Evolutionary conservation across 2,888 invertebrate species (phyloP), one percentile per base, ranked within the genome.

Genomic region (Scrobipalpa costella): DNA sequence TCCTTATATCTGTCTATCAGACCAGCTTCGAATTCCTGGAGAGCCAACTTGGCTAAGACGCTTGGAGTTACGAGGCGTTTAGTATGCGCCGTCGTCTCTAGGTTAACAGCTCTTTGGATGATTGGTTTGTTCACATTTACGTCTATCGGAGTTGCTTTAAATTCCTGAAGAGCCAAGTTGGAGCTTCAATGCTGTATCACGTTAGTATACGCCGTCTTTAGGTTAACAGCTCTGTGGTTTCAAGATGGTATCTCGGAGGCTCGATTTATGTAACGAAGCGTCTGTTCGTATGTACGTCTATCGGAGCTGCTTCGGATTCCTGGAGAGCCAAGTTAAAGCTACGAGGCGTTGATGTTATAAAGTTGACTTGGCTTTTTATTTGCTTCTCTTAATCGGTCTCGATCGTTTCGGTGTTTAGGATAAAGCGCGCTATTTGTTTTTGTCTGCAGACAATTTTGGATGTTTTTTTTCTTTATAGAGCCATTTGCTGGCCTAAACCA

Each of bases 181-280:
- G 27, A 27, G 27, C 27, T 27, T 3, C 27, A 27, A 3, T 9
- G 11, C 13, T 13, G 3, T 13, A 40, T 40, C 13, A 13, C 0
- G 1, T 44, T 5, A 15, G n/a, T 44, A 44, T 15, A 0, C n/a
- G n/a, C 44, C 1, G 44, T 44, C 44, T 44, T n/a, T 44, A n/a
- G 15, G n/a, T 15, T 15, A 44, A 1, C 44, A 44, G 44, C 1
- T 44, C 44, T 44, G 44, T 44, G 44, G n/a, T 44, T 15, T 44
- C 7, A 44, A 77, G 84, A 83, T 81, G 70, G 64, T 81, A 83
- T 84, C 83, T 69, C 64, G 66, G 60, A 17, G 68, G 65, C 70
- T 71, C 72, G 75, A 83, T 84, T 84, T 84, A 82, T 81, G 77
- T 79, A 74, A 81, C 75, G 74, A 75, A 34, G 34, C 34, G 55